Evolutionary conservation across 1,140 invertebrate genomes (phyloP).

Genomic region (Brachionus koreanus): DNA sequence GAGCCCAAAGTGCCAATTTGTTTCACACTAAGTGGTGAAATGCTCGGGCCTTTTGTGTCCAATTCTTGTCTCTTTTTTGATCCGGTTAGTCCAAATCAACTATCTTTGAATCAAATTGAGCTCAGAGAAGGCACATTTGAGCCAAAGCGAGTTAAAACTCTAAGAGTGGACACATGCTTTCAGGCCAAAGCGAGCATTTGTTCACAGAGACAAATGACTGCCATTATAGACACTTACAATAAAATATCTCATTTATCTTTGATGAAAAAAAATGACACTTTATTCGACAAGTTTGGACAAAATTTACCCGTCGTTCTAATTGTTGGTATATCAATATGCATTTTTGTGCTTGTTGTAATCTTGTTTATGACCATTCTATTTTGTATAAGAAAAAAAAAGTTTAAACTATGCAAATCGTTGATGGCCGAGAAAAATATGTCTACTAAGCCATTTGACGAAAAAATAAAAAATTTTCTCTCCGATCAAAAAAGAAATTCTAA

Average conservation of each 20-base stretch:
- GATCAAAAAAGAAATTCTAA: background rate
- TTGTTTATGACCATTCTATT: background rate
- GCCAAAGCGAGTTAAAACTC: background rate
- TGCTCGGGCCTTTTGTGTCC: background rate
- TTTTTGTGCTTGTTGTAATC: background rate
- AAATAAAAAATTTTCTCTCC: background rate
- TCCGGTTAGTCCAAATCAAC: background rate
- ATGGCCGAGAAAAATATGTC: background rate
- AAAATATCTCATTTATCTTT: conserved; percentile 40
- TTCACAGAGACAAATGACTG: background rate
- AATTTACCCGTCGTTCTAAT: background rate
- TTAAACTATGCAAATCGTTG: conserved; percentile 21
- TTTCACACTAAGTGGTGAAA: background rate
- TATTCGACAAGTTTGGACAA: background rate
- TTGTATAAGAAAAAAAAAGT: conserved; percentile 6
- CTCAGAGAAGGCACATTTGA: background rate
- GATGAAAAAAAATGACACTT: background rate
- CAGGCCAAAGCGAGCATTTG: background rate
- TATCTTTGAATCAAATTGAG: background rate
- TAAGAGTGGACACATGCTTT: conserved; percentile 1
- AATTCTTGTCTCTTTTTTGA: background rate
- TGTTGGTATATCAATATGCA: conserved; percentile 8
- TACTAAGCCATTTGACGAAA: background rate
- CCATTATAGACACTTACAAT: conserved; percentile 37
- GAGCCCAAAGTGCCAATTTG: background rate